These are phyloP conservation scores for Dioctria rufipes DNA, from an alignment of 2,888 invertebrate species.

Conservation along the genomic window DNA sequence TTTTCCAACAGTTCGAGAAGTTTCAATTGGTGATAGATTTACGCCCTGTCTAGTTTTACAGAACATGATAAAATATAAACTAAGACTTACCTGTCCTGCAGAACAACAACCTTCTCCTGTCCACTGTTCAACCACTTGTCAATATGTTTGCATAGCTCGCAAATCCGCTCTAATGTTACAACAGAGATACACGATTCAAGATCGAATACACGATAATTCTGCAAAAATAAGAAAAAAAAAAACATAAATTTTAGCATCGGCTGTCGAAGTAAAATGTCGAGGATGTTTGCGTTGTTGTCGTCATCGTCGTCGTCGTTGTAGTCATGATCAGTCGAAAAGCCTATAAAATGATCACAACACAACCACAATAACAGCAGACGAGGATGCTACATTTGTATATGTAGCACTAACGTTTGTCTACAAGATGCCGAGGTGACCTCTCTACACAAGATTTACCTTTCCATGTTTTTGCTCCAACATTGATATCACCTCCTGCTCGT, in stretches of 20 bases:
- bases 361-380: no score
- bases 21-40: slow-evolving; percentile 18
- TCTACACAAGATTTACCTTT: slow-evolving; percentile 60
- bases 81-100: slow-evolving; percentile 83
- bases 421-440: background rate
- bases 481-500: slow-evolving; percentile 63
- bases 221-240: slow-evolving; percentile 49
- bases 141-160: slow-evolving; percentile 93
- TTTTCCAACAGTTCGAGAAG: background rate
- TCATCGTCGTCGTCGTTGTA: background rate
- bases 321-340: no score
- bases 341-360: no score
- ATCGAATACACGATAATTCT: slow-evolving; percentile 64
- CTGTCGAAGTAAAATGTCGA: background rate
- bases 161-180: slow-evolving; percentile 86
- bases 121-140: slow-evolving; percentile 92
- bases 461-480: slow-evolving; percentile 65
- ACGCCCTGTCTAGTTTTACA: background rate
- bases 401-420: no score
- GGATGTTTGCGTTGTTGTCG: slow-evolving; percentile 8
- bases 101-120: slow-evolving; percentile 87
- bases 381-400: no score
- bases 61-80: slow-evolving; percentile 19
- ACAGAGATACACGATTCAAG: slow-evolving; percentile 64
- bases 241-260: slow-evolving; percentile 41